A percentile compares a stretch with the other conserved stretches of the same genome.
These are phyloP conservation scores for Ascaphus truei DNA, from an alignment of 2,113 vertebrate genomes.

Conservation along the genomic window DNA sequence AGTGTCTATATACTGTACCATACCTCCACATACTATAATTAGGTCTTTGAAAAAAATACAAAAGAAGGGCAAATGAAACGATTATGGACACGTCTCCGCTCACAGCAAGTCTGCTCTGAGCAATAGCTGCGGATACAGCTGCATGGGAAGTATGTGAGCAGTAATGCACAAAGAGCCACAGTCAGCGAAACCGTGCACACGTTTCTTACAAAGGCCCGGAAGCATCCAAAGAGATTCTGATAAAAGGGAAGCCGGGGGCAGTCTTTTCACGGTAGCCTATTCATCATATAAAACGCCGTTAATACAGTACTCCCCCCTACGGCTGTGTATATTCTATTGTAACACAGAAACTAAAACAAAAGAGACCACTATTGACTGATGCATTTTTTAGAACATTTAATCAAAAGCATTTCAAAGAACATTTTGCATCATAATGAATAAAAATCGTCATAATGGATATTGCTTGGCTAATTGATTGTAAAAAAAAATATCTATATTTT, in stretches of 20 bases:
- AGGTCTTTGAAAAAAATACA: too few relatives aligned
- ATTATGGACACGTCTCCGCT: background rate
- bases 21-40: too few relatives aligned
- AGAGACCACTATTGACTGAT: background rate
- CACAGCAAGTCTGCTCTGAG: background rate
- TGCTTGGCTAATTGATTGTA: background rate
- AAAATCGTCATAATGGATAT: constrained; percentile 9
- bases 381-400: constrained; percentile 10
- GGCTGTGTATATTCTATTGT: background rate
- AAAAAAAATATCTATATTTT: constrained; percentile 20
- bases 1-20: too few relatives aligned
- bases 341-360: background rate
- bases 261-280: background rate
- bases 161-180: background rate
- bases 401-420: constrained; percentile 9
- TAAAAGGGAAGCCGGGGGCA: constrained; percentile 8
- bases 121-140: background rate
- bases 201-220: constrained; percentile 1
- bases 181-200: constrained; percentile 1
- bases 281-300: background rate
- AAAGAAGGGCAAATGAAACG: too few relatives aligned
- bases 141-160: constrained; percentile 10
- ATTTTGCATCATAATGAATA: constrained; percentile 6
- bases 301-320: background rate
- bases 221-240: constrained; percentile 5